Percentiles rank a stretch among this genome's conserved stretches.
These are phyloP conservation scores for Falco punctatus DNA, from an alignment of 2,113 vertebrate genomes.

Conservation along the genomic window DNA sequence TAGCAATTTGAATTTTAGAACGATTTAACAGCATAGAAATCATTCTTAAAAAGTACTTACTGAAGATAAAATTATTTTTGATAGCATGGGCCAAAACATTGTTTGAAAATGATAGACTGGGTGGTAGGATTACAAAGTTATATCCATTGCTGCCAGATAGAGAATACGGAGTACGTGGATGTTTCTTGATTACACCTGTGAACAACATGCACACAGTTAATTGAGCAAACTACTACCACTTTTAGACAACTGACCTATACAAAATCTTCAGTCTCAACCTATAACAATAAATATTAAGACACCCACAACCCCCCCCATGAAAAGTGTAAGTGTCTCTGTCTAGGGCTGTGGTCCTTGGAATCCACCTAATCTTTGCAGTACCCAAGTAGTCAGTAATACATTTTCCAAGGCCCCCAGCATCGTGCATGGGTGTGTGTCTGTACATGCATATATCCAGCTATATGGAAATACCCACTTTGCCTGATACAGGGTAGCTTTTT, in stretches of 20 bases:
- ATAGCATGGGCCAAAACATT: neutral
- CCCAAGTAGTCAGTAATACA: neutral
- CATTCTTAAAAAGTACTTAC: neutral
- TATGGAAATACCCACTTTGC: neutral
- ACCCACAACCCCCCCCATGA: neutral
- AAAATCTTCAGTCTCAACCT: accelerated
- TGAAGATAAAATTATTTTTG: neutral
- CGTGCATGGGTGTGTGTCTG: too few relatives aligned
- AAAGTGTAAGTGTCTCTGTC: neutral
- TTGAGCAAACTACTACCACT: neutral
- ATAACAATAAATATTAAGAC: neutral
- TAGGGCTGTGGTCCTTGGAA: neutral
- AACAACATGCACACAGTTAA: neutral
- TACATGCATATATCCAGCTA: neutral
- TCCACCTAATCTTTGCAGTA: neutral
- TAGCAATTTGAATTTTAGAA: neutral
- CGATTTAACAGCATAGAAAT: neutral
- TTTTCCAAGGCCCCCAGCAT: neutral
- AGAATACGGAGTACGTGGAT: neutral
- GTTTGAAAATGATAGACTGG: neutral
- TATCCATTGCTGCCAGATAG: neutral
- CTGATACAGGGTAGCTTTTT: neutral
- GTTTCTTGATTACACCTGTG: neutral
- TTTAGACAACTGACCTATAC: accelerated
- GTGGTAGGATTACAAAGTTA: neutral